phyloP scores from a whole-genome alignment of 2,888 invertebrate species.

The Hirtodrosophila trivittata region DNA sequence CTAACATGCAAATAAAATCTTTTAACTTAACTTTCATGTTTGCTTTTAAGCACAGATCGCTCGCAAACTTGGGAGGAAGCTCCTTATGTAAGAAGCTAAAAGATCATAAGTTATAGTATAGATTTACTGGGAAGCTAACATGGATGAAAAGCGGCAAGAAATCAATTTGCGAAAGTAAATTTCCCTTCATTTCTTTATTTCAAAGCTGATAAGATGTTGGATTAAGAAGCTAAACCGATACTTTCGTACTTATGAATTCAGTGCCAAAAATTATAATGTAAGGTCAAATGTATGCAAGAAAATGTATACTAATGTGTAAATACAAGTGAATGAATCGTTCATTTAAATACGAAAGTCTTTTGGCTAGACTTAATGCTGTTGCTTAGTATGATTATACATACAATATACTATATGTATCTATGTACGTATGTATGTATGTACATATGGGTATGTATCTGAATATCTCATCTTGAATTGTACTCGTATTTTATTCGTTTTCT shows the following conservation, averaged over 20 bases:
- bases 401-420: not conserved
- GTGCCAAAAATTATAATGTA: slow-evolving; percentile 23
- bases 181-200: not conserved
- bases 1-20: too few relatives aligned
- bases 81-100: too few relatives aligned
- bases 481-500: slow-evolving; percentile 43
- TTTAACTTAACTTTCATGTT: too few relatives aligned
- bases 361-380: slow-evolving; percentile 34
- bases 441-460: slow-evolving; percentile 45
- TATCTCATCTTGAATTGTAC: slow-evolving; percentile 56
- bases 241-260: slow-evolving; percentile 17
- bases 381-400: slow-evolving; percentile 8
- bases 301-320: slow-evolving; percentile 21
- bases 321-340: slow-evolving; percentile 41
- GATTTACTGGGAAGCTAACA: too few relatives aligned
- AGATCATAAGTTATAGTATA: too few relatives aligned
- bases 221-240: slow-evolving; percentile 2
- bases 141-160: too few relatives aligned
- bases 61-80: too few relatives aligned
- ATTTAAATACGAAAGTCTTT: slow-evolving; percentile 44
- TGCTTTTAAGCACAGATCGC: too few relatives aligned
- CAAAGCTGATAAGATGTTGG: not conserved
- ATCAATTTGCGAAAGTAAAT: not conserved
- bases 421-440: slow-evolving; percentile 17
- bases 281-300: slow-evolving; percentile 28